A percentile compares a stretch with the other conserved stretches of the same genome.
Evolutionary conservation across 1,140 invertebrate genomes (phyloP).

Genomic region (Drosophila teissieri): DNA sequence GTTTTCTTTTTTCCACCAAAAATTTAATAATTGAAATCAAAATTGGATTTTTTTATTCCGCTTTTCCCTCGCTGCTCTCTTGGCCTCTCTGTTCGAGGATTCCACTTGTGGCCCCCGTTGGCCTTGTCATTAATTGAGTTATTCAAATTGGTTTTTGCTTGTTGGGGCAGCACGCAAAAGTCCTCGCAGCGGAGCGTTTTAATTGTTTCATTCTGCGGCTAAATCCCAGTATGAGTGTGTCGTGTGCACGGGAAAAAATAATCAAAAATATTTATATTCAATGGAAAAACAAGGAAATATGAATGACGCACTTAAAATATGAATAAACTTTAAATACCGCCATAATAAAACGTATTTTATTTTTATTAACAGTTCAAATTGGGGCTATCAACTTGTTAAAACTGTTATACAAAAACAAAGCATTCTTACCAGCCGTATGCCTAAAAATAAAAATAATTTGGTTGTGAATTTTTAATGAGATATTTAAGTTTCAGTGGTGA

Average conservation of each 20-base stretch:
- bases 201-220: conserved; percentile 60
- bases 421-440: no score
- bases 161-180: conserved; percentile 35
- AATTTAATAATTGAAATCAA: conserved; percentile 58
- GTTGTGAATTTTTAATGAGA: no score
- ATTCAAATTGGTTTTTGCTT: conserved; percentile 58
- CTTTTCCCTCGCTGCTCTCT: conserved; percentile 13
- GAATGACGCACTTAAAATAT: no score
- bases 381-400: no score
- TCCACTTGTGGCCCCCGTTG: conserved; percentile 32
- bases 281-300: no score
- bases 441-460: no score
- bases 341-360: no score
- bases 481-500: not conserved
- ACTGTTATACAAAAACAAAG: no score
- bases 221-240: conserved; percentile 9
- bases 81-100: conserved; percentile 28
- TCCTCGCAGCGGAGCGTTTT: conserved; percentile 44
- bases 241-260: not conserved
- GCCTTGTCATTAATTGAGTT: conserved; percentile 63
- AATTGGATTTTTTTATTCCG: conserved; percentile 42
- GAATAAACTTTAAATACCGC: no score
- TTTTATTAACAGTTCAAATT: no score
- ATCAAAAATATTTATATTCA: not conserved
- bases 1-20: conserved; percentile 19